Evolutionary conservation across 2,888 invertebrate genomes (phyloP), one percentile per base, ranked within the genome.

Genomic region (Acronicta psi): DNA sequence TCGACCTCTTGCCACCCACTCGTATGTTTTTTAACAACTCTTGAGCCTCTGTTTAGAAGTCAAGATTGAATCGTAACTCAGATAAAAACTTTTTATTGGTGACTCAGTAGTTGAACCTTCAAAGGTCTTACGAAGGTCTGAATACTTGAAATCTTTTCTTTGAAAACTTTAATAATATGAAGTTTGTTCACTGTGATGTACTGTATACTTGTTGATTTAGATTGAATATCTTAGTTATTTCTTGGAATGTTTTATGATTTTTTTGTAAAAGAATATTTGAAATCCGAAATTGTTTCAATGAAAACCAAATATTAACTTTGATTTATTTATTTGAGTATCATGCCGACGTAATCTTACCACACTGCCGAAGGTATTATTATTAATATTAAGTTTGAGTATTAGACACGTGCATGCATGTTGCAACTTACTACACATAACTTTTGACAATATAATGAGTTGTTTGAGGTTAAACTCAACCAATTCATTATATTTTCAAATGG

Each of bases 1-100:
- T 37, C 37, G 44, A 56, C 38, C 36, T 52, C 50, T 13, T 46
- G 50, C 44, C 34, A 58, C 29, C 23, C 49, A 46, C 42, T 69
- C 40, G 18, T 20, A 71, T 16, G 49, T 49, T 14, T 69, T 56
- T 43, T 58, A 54, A 70, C 52, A 65, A 50, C 45, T 18, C 38
- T 57, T 37, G 37, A 57, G 42, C 34, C 34, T 16, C 7, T 41
- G 41, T 38, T 37, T 37, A 44, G 18, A 62, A 37, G 29, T 40
- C 34, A 16, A 54, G 46, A 67, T 57, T 47, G 50, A 56, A 72
- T 44, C n/a, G 29, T 60, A 29, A 59, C 59, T 60, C 38, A 58
- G 65, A 67, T 56, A 72, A 56, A 59, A 67, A 59, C 54, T 72
- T 72, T 66, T 52, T 66, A 72, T 66, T 53, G 47, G 23, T 34